Evolutionary conservation across 2,113 vertebrate species (phyloP), one percentile per base, ranked within the genome.

Genomic region (Bettongia penicillata): DNA sequence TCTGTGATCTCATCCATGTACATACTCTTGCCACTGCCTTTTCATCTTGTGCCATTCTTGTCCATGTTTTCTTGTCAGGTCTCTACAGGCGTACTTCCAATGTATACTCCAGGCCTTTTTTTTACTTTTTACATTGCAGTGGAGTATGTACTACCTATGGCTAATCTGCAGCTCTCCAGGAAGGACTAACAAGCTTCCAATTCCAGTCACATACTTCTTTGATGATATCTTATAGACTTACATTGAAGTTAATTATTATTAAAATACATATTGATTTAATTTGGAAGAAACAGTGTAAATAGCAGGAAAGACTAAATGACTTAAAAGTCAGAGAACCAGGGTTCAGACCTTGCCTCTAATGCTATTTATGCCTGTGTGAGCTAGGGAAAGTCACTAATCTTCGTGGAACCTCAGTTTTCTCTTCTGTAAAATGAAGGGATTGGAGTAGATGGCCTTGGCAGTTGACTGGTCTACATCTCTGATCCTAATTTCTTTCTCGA

Each of bases 1-100:
- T 48, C 51, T 1, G 26, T 2, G 1, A 0, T 22, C 7, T 31
- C 8, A 9, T n/a, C 1, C 37, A 31, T 19, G 2, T 1, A 4
- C 1, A 5, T 3, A 1, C 10, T 48, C 68, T 3, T 37, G 23
- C 51, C 91, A 68, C 5, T 8, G 55, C 51, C 23, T 57, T 92
- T 91, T 43, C 31, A 16, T 68, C 55, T 57, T 57, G 12, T 68
- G 61, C 61, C 57, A 37, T 11, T 37, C 55, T 61, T 31, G 9
- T 61, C 26, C 55, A 28, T 31, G 8, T 61, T 61, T 26, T 31
- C 31, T 68, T 68, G 31, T 68, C 61, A 68, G 37, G 61, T 12
- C 61, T 68, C 31, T 11, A 37, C 31, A 68, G 10, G 61, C 31
- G 5, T 37, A 37, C 61, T 37, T 37, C 12, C 61, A 68, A 12